Evolutionary conservation across 2,113 vertebrate species (phyloP).

Genomic region (Actinemys pallida): DNA sequence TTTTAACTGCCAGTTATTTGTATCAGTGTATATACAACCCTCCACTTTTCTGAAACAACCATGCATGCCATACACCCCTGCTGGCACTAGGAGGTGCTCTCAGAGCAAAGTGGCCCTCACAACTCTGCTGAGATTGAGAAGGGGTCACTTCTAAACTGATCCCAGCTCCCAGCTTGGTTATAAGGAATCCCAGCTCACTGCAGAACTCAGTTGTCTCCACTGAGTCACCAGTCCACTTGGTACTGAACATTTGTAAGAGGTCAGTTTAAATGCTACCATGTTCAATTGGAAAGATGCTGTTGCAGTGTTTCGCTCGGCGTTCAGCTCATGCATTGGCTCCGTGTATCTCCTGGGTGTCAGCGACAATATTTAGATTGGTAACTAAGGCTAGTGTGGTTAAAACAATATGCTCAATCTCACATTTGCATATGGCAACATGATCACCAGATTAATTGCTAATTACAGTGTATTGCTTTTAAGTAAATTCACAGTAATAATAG

Average conservation of each 20-base stretch:
- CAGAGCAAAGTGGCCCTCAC: background rate
- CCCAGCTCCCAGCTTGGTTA: background rate
- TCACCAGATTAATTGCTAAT: slow-evolving; percentile 68
- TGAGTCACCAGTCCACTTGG: background rate
- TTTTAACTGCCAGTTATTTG: background rate
- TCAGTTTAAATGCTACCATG: accelerated
- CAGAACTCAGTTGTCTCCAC: background rate
- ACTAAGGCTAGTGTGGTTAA: background rate
- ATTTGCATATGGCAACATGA: slow-evolving; percentile 60
- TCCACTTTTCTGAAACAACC: background rate
- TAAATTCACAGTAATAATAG: slow-evolving; percentile 53
- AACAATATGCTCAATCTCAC: slow-evolving; percentile 65
- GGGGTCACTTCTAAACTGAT: background rate
- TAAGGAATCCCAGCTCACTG: background rate
- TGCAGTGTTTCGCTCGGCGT: too few species aligned
- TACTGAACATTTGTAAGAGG: background rate
- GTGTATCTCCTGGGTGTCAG: background rate
- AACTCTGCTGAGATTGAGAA: background rate
- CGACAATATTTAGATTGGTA: accelerated
- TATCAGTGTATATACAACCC: background rate
- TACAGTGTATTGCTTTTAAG: slow-evolving; percentile 61
- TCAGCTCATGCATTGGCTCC: background rate
- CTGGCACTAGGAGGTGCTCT: background rate
- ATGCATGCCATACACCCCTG: background rate
- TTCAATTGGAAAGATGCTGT: background rate